Evolutionary conservation across 1,140 invertebrate genomes (phyloP), one percentile per base, ranked within the genome.

Genomic region (Ceratitis capitata): DNA sequence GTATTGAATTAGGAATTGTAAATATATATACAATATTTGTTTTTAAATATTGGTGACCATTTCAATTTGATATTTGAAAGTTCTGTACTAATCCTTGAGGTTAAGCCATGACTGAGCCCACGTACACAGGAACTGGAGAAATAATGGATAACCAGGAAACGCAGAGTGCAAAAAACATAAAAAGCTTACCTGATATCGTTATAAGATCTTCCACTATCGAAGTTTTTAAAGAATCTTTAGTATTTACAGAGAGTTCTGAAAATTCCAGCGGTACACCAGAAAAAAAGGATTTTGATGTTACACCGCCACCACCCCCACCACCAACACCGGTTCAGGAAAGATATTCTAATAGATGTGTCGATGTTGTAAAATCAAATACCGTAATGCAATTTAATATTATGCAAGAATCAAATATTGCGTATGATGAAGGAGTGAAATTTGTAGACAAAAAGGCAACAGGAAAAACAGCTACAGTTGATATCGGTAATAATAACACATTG

Each of bases 251-350:
- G 0, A 14, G n/a, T 78, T 1, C 7, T 35, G 74, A 89, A 90
- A 89, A 91, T 89, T 87, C 86, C 86, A 89, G 87, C 85, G 87
- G 87, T 89, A 78, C 69, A 26, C 69, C 69, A 9, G 69, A 45
- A 26, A 78, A 23, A 45, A 42, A 78, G n/a, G n/a, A 45, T 2
- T 78, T 78, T 16, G 83, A 88, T 2, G 88, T 90, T 2, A 89
- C 89, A 7, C 90, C 90, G 0, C 90, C 90, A n/a, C n/a, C n/a
- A n/a, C n/a, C n/a, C n/a, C 89, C 89, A 23, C 89, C 89, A 1
- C 87, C 89, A 2, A 91, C 89, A 47, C 89, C 90, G 9, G 90
- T 91, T 2, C 90, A 91, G 29, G 85, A 85, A 2, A 88, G 58
- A 32, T 16, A 26, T 16, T 32, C 58, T 19, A 10, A 35, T 10